Evolutionary conservation across 1,140 invertebrate genomes (phyloP).

Genomic region (Drosophila murphyi): DNA sequence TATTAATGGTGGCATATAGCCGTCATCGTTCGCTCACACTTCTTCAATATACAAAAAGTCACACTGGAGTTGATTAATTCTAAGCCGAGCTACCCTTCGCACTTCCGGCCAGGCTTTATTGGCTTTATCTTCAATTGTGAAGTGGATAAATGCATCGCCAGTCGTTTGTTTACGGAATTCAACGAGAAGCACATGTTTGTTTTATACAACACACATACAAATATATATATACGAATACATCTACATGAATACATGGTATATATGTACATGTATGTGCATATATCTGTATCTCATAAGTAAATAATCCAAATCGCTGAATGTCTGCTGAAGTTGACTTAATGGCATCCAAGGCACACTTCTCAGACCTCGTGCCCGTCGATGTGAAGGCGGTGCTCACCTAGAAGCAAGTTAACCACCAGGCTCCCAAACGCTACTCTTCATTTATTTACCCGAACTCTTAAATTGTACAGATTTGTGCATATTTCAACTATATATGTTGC

Average conservation of each 20-base stretch:
- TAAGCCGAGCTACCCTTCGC: slow-evolving; percentile 30
- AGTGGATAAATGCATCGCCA: background rate
- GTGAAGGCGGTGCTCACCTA: too few species aligned
- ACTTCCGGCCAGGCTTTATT: slow-evolving; percentile 38
- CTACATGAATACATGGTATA: too few species aligned
- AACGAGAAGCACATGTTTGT: slow-evolving; percentile 22
- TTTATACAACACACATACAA: background rate
- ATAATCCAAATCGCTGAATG: background rate
- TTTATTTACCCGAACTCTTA: too few species aligned
- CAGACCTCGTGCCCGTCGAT: too few species aligned
- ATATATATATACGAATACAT: background rate
- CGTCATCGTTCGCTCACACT: slow-evolving; percentile 36
- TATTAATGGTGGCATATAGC: background rate
- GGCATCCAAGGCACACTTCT: background rate
- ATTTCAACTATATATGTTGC: background rate
- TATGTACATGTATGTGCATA: too few species aligned
- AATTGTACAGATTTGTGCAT: too few species aligned
- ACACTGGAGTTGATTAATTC: slow-evolving; percentile 34
- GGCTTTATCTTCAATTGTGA: slow-evolving; percentile 18
- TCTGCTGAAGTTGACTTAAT: background rate
- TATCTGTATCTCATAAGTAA: background rate
- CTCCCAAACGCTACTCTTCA: too few species aligned
- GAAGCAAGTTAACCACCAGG: too few species aligned
- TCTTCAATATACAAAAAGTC: slow-evolving; percentile 20
- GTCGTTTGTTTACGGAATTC: slow-evolving; percentile 8